phyloP scores from a whole-genome alignment of 2,797 vertebrate species.

The Acanthornis magna region DNA sequence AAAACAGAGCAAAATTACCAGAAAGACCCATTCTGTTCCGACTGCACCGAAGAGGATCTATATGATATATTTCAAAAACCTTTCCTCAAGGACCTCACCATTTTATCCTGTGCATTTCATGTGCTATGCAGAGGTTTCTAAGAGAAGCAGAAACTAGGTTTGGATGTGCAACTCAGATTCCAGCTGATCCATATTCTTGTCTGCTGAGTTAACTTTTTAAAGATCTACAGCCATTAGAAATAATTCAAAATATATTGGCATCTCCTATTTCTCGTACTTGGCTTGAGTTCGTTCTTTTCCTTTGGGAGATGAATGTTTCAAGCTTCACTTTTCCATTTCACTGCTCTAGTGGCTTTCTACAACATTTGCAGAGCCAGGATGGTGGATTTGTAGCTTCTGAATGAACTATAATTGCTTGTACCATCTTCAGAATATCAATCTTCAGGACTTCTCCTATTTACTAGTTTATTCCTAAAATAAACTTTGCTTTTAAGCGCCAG shows the following conservation, averaged over 20 bases:
- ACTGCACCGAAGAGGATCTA: neutral
- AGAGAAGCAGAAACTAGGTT: neutral
- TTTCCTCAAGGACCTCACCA: neutral
- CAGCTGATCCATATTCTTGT: neutral
- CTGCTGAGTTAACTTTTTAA: slow-evolving; percentile 3
- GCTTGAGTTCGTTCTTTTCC: neutral
- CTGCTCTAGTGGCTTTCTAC: slow-evolving; percentile 15
- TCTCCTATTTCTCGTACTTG: neutral
- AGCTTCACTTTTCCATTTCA: slow-evolving; percentile 32
- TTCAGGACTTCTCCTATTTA: slow-evolving; percentile 37
- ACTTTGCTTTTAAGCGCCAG: slow-evolving; percentile 8
- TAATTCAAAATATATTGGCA: slow-evolving; percentile 24
- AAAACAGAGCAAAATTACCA: neutral
- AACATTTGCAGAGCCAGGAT: neutral
- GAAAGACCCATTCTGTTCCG: neutral
- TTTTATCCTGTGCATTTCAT: neutral
- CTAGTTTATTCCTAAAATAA: slow-evolving; percentile 47
- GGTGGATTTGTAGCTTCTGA: slow-evolving; percentile 33
- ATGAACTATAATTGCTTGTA: slow-evolving; percentile 20
- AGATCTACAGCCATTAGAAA: neutral
- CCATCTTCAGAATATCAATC: slow-evolving; percentile 28
- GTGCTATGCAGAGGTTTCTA: neutral
- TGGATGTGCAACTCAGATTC: neutral
- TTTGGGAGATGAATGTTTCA: slow-evolving; percentile 13
- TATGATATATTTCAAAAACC: neutral